phyloP scores from a whole-genome alignment of 2,797 vertebrate species.

The Sarcophilus harrisii region DNA sequence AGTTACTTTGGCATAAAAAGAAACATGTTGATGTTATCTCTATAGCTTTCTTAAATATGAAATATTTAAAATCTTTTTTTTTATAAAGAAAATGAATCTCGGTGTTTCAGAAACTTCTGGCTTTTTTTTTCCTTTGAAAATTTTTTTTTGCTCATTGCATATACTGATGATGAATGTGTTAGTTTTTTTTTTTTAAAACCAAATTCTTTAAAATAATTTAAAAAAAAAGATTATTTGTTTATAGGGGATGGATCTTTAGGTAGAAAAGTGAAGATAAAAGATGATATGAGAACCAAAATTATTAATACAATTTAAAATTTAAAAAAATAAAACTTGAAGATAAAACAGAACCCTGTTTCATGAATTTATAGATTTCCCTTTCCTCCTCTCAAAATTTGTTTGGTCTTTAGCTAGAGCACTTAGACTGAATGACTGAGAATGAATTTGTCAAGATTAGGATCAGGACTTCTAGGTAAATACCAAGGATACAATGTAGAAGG shows the following conservation, averaged over 20 bases:
- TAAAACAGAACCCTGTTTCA: not conserved
- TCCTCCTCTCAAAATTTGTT: not conserved
- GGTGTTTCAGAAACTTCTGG: not conserved
- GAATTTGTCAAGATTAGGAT: not conserved
- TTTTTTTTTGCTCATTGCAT: too few relatives aligned
- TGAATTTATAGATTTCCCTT: not conserved
- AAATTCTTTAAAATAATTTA: not conserved
- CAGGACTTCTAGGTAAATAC: not conserved
- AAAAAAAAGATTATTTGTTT: not conserved
- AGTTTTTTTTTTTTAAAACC: not conserved
- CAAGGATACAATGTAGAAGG: not conserved
- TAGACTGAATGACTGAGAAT: not conserved
- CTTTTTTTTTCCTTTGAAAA: not conserved
- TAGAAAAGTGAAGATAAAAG: not conserved
- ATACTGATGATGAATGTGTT: not conserved
- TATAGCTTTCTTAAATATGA: not conserved
- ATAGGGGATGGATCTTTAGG: not conserved
- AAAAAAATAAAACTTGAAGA: not conserved
- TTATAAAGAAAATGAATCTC: not conserved
- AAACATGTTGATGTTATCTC: not conserved
- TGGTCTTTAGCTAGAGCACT: slow-evolving; percentile 22
- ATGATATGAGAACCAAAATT: not conserved
- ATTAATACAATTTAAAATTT: not conserved
- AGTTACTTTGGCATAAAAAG: not conserved
- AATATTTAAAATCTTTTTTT: not conserved